A percentile compares a stretch with the other conserved stretches of the same genome.
These are phyloP conservation scores for Toxostoma redivivum DNA, from an alignment of 2,113 vertebrate genomes.

Conservation along the genomic window DNA sequence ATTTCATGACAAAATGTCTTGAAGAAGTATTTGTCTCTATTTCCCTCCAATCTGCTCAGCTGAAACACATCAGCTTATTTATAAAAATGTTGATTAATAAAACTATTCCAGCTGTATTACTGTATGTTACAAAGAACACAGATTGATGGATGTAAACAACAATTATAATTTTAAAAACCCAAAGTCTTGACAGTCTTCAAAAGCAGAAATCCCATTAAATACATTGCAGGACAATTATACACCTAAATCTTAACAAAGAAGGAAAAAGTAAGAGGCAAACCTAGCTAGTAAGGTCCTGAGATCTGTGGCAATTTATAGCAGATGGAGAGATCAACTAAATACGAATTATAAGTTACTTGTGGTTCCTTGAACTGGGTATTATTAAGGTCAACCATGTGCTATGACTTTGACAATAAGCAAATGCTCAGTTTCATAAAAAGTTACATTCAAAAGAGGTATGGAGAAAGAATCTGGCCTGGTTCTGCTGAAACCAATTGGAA, in stretches of 20 bases:
- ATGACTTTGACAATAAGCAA: not conserved
- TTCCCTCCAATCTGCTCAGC: not conserved
- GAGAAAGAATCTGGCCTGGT: not conserved
- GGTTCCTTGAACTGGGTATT: not conserved
- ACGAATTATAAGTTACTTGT: not conserved
- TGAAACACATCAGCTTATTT: not conserved
- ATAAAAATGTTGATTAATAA: constrained; percentile 38
- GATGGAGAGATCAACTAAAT: not conserved
- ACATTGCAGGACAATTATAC: not conserved
- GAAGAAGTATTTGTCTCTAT: constrained; percentile 18
- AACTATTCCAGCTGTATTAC: constrained; percentile 23
- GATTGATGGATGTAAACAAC: not conserved
- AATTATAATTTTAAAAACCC: not conserved
- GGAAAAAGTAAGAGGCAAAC: not conserved
- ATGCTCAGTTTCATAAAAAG: not conserved
- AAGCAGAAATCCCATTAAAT: not conserved
- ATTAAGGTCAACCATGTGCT: not conserved
- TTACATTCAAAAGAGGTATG: not conserved
- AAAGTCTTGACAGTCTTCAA: not conserved
- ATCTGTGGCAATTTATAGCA: not conserved
- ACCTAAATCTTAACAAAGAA: not conserved
- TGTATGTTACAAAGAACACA: not conserved
- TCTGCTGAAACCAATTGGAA: not conserved
- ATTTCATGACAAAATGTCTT: constrained; percentile 20
- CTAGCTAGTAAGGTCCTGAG: not conserved